A percentile compares a stretch with the other conserved stretches of the same genome.
These are phyloP conservation scores for Pangasius sanitwongsei DNA, from an alignment of 2,797 vertebrate genomes.

Conservation along the genomic window DNA sequence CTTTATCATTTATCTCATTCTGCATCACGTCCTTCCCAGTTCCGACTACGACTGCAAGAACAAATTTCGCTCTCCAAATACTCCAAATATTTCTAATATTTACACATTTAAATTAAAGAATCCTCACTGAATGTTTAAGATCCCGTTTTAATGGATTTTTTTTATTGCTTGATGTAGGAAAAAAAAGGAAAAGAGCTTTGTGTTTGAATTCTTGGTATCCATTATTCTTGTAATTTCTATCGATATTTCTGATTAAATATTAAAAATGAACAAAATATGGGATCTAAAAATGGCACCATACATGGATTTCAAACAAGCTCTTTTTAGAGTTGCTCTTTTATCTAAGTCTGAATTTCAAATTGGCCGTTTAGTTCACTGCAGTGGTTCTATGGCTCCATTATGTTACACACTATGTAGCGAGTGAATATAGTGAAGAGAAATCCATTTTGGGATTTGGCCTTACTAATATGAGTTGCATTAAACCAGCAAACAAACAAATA, in stretches of 20 bases:
- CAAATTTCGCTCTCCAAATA: background rate
- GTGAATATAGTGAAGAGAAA: background rate
- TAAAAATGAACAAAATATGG: background rate
- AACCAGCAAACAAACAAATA: background rate
- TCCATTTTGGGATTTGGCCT: background rate
- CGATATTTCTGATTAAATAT: background rate
- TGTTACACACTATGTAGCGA: too few relatives aligned
- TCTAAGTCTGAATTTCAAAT: background rate
- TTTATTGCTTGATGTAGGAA: background rate
- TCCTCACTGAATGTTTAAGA: background rate
- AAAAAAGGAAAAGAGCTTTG: background rate
- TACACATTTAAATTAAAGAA: background rate
- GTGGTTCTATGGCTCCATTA: background rate
- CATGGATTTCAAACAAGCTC: background rate
- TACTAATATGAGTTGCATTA: background rate
- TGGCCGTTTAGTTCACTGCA: background rate
- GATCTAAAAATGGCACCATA: background rate
- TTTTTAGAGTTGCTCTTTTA: background rate
- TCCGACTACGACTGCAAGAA: background rate
- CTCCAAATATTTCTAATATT: background rate
- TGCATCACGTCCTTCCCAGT: background rate
- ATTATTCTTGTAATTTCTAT: background rate
- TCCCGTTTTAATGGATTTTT: background rate
- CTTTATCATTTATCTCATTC: background rate
- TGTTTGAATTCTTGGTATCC: background rate